A percentile compares a stretch with the other conserved stretches of the same genome.
These are phyloP conservation scores for Drosophila mulleri DNA, from an alignment of 2,888 invertebrate species.

Conservation along the genomic window DNA sequence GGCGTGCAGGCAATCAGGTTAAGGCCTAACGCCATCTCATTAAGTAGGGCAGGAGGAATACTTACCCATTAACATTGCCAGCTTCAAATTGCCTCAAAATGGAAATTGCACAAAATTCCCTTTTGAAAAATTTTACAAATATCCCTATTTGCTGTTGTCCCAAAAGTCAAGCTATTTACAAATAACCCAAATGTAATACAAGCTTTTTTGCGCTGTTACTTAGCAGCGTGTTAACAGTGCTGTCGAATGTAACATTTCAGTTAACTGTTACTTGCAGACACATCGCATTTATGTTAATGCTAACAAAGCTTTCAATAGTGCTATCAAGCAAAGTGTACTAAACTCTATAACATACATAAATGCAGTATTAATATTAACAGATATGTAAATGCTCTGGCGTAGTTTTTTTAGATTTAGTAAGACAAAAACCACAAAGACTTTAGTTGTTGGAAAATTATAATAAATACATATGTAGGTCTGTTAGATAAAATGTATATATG, in stretches of 20 bases:
- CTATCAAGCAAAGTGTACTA: neutral
- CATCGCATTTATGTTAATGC: neutral
- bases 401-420: too few relatives aligned
- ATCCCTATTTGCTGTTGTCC: conserved; percentile 11
- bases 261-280: neutral
- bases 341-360: conserved; percentile 18
- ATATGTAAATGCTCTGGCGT: neutral
- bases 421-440: too few relatives aligned
- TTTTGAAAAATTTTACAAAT: neutral
- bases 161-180: conserved; percentile 9
- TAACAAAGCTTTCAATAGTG: neutral
- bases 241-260: neutral
- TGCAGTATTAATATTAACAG: neutral
- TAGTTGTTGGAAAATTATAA: too few relatives aligned
- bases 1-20: neutral
- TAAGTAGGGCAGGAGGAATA: neutral
- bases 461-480: too few relatives aligned
- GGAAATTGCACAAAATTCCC: neutral
- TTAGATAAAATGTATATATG: too few relatives aligned
- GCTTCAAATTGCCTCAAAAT: neutral
- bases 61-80: neutral
- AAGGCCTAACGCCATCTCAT: conserved; percentile 3
- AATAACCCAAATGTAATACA: neutral
- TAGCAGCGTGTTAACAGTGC: conserved; percentile 9
- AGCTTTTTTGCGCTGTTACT: neutral